These are phyloP conservation scores for Pollenia labialis DNA, from an alignment of 2,888 invertebrate genomes.

Conservation along the genomic window DNA sequence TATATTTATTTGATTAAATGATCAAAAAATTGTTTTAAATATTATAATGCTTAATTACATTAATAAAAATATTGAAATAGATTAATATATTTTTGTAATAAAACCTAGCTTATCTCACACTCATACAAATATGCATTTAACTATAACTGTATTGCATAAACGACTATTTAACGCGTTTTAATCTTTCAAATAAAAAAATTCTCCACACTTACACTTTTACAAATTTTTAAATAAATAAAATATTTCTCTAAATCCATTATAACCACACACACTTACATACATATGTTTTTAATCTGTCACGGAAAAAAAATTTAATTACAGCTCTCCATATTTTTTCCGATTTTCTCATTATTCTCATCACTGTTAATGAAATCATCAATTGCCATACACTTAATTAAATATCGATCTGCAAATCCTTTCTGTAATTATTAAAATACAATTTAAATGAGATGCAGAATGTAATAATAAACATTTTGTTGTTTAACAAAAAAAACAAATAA, in stretches of 20 bases:
- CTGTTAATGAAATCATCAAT: conserved; percentile 68
- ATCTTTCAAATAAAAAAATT: neutral
- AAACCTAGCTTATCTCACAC: neutral
- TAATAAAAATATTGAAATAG: neutral
- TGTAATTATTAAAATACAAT: conserved; percentile 63
- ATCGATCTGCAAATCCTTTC: conserved; percentile 65
- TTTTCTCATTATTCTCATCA: conserved; percentile 6
- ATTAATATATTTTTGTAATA: neutral
- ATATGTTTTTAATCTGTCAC: conserved; percentile 16
- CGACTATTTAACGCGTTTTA: conserved; percentile 15
- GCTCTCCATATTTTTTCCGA: conserved; percentile 6
- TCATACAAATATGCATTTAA: neutral
- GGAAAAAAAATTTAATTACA: conserved; percentile 9
- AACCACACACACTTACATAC: neutral
- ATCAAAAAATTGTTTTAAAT: too few relatives aligned
- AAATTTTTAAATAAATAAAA: neutral
- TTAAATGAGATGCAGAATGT: conserved; percentile 28
- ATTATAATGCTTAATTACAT: neutral
- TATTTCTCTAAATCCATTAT: neutral
- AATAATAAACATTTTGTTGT: conserved; percentile 26
- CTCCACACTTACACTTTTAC: neutral
- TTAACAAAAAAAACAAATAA: conserved; percentile 3
- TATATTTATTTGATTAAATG: too few relatives aligned
- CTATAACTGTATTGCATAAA: conserved; percentile 13
- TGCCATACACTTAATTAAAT: conserved; percentile 71